These are phyloP conservation scores for Melitaea athalia DNA, from an alignment of 2,888 invertebrate genomes.

Conservation along the genomic window DNA sequence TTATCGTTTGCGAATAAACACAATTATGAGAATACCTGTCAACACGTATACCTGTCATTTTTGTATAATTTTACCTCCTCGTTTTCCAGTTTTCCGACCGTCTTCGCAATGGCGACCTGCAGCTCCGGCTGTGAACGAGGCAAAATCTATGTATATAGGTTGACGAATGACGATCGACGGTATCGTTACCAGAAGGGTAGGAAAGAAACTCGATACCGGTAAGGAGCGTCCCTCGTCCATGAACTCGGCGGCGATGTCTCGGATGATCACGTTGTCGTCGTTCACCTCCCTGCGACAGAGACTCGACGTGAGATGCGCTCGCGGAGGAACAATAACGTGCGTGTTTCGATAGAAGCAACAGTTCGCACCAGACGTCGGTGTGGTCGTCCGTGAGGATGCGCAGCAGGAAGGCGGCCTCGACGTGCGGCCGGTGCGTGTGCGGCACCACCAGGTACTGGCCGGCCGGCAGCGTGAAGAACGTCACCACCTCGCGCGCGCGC, in stretches of 20 bases:
- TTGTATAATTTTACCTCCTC: constrained; percentile 44
- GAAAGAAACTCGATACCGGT: constrained; percentile 64
- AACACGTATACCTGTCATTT: no score
- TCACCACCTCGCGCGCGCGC: constrained; percentile 85
- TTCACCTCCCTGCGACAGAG: constrained; percentile 85
- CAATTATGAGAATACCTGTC: no score
- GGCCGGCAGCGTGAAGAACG: constrained; percentile 88
- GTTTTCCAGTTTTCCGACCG: constrained; percentile 42
- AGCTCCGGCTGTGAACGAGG: constrained; percentile 32
- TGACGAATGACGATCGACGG: neutral
- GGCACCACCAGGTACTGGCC: constrained; percentile 89
- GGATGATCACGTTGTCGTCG: constrained; percentile 87
- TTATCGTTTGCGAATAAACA: no score
- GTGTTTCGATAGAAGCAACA: neutral
- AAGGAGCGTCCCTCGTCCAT: constrained; percentile 79
- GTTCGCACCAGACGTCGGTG: constrained; percentile 85
- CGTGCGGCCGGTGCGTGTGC: constrained; percentile 85
- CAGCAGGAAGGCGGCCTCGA: constrained; percentile 87
- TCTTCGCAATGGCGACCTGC: constrained; percentile 40
- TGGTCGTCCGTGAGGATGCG: constrained; percentile 88
- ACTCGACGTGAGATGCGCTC: neutral
- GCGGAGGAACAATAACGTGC: no score
- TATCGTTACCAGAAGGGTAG: neutral
- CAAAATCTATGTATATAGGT: neutral
- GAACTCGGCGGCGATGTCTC: constrained; percentile 84